phyloP scores from a whole-genome alignment of 2,888 invertebrate species.

The Aspidiotus rigidus region DNA sequence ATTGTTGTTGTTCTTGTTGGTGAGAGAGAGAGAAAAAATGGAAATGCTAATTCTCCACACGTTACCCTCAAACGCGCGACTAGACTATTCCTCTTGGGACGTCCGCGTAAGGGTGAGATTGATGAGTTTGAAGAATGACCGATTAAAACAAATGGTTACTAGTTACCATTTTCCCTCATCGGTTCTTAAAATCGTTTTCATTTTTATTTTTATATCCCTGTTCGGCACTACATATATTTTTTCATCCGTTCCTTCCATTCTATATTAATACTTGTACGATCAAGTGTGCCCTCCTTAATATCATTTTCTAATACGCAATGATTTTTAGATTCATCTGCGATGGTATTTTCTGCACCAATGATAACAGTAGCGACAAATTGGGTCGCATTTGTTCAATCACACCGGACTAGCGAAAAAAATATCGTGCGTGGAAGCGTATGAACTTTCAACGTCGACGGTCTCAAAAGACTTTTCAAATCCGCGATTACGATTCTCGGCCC shows the following conservation, averaged over 20 bases:
- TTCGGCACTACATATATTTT: neutral
- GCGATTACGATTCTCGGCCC: too few species aligned
- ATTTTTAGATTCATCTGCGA: too few species aligned
- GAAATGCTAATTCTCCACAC: slow-evolving; percentile 34
- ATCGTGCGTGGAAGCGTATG: too few species aligned
- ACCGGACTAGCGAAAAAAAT: too few species aligned
- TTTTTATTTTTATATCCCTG: slow-evolving; percentile 16
- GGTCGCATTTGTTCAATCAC: too few species aligned
- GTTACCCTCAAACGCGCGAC: slow-evolving; percentile 33
- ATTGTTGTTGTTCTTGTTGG: slow-evolving; percentile 32
- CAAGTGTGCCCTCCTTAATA: too few species aligned
- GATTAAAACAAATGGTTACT: slow-evolving; percentile 34
- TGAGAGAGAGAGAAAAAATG: slow-evolving; percentile 16
- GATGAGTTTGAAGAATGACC: slow-evolving; percentile 33
- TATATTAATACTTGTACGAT: too few species aligned
- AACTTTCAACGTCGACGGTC: too few species aligned
- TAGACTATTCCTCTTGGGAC: slow-evolving; percentile 30
- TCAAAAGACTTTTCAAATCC: too few species aligned
- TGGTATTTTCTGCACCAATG: too few species aligned
- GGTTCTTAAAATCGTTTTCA: neutral
- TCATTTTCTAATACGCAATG: too few species aligned
- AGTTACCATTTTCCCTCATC: slow-evolving; percentile 24
- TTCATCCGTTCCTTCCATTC: neutral
- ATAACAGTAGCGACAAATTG: too few species aligned
- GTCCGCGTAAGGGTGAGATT: slow-evolving; percentile 30